Evolutionary conservation across 2,797 vertebrate species (phyloP).

Genomic region (Cygnus olor): DNA sequence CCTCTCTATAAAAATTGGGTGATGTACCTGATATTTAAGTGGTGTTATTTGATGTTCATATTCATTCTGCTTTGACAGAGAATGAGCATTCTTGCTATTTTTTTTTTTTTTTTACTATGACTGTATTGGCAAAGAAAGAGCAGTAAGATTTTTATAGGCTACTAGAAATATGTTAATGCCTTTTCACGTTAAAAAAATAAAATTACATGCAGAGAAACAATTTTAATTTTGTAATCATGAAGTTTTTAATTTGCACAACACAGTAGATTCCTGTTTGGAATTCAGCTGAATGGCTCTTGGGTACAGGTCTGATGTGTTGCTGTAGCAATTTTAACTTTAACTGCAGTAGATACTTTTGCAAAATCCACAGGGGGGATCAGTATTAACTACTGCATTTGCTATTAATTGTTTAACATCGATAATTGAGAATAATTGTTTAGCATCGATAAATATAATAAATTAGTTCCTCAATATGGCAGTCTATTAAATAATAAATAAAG

Average conservation of each 20-base stretch:
- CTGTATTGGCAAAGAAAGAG: background rate
- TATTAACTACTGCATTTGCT: background rate
- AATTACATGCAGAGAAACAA: background rate
- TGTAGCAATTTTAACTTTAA: background rate
- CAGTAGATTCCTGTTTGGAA: background rate
- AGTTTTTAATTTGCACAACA: background rate
- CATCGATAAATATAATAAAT: background rate
- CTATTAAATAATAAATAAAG: background rate
- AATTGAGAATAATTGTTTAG: background rate
- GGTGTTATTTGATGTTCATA: background rate
- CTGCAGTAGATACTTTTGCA: background rate
- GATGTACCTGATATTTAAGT: background rate
- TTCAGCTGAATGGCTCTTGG: background rate
- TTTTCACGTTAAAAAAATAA: background rate
- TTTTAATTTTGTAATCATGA: background rate
- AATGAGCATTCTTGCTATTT: background rate
- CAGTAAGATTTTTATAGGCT: background rate
- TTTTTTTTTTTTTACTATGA: background rate
- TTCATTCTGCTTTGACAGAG: background rate
- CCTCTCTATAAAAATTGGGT: background rate
- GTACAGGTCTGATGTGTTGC: background rate
- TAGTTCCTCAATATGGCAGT: background rate
- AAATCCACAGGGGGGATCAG: background rate
- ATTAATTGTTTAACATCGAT: background rate
- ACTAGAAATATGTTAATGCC: background rate